Conservation (phyloP, 2,113 vertebrate species). For the Poecile atricapillus region DNA sequence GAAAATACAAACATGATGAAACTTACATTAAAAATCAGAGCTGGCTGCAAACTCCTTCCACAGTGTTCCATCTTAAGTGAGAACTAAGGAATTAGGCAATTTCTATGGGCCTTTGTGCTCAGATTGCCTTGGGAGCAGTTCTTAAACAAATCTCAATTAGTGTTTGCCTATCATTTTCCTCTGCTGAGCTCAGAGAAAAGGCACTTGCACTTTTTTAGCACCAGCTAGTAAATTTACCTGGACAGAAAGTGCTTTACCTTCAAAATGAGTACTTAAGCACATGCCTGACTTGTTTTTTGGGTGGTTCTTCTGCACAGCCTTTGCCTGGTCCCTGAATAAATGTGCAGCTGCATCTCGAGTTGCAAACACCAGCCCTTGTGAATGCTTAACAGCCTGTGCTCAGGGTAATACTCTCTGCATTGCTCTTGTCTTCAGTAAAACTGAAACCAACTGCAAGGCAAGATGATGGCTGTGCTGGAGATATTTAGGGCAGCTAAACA, state of each 20-base stretch:
- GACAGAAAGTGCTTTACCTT: background rate
- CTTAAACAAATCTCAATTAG: background rate
- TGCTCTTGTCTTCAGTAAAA: background rate
- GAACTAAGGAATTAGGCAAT: background rate
- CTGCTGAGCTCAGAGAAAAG: background rate
- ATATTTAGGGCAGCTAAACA: background rate
- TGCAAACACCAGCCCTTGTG: rapidly evolving
- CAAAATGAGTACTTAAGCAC: background rate
- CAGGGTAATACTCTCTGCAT: background rate
- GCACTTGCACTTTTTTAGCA: rapidly evolving
- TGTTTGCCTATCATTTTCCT: background rate
- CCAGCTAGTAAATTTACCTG: background rate
- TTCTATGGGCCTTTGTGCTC: background rate
- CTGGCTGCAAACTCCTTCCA: background rate
- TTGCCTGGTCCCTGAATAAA: background rate
- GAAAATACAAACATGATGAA: background rate
- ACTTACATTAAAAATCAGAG: background rate
- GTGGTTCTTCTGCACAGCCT: background rate
- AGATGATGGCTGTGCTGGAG: background rate
- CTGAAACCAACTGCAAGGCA: background rate
- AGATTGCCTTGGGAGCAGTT: background rate
- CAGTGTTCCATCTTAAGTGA: background rate
- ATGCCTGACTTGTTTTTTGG: background rate
- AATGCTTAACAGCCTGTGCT: background rate
- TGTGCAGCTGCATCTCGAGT: background rate